Base-by-base conservation (phyloP, 2,113 vertebrate genomes). In the Oryzias melastigma region DNA sequence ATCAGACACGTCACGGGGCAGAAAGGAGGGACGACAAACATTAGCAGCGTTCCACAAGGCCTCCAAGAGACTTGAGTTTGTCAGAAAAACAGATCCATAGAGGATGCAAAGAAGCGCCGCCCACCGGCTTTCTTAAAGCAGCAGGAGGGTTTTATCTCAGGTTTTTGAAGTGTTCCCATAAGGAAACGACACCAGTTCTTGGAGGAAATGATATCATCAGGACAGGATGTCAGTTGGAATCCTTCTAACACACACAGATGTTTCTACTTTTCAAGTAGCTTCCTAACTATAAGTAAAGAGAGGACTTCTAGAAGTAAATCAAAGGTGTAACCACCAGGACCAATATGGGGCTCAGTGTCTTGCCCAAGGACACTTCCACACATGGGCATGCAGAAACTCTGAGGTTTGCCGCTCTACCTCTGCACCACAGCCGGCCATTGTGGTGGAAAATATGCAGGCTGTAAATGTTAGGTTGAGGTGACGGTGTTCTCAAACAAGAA, bases 131-230 rank as follows among this genome's bases (percentile, higher is more conserved):
- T 58, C 55, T 27, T 48, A 43, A 47, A 60, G 62, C 70, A 49
- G 61, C 62, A 41, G 65, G 67, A 71, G 53, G 46, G 8, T 46
- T 79, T 75, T 58, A 56, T 60, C 50, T 62, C 52, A 41, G 46
- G 60, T 82, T 75, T n/a, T 80, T 68, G 51, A 79, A 73, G 73
- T 65, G 25, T 1, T 58, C 29, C 29, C 27, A n/a, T 5, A 61
- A 77, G 78, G 74, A 83, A 79, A 58, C 70, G 20, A 74, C 52
- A 68, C 19, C 2, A 58, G 18, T 66, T 41, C 25, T 35, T 29
- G 35, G 60, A 79, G 83, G 81, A 87, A 74, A 56, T 83, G 57
- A 66, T 75, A 69, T 62, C 29, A 78, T 64, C 43, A 14, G 40
- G n/a, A n/a, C 75, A 77, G 77, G 83, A 81, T 52, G 35, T 73